A percentile compares a stretch with the other conserved stretches of the same genome.
phyloP scores from a whole-genome alignment of 2,888 invertebrate species.

The Sarcophaga variegata region DNA sequence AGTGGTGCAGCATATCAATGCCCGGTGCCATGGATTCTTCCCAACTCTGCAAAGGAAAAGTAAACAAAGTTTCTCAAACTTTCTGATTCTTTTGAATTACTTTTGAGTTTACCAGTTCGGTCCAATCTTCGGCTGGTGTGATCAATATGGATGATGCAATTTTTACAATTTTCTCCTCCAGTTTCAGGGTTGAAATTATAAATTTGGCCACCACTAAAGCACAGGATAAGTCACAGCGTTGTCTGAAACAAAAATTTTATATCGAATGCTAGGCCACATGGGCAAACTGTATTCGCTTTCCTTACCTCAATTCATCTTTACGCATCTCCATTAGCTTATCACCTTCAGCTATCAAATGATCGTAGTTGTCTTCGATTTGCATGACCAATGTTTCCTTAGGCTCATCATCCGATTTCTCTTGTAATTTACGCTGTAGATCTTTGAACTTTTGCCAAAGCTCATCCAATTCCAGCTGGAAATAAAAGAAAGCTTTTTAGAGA shows the following conservation, averaged over 20 bases:
- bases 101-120: slow-evolving; percentile 75
- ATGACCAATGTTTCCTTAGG: slow-evolving; percentile 79
- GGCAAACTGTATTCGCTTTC: not conserved
- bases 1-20: slow-evolving; percentile 80
- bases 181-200: slow-evolving; percentile 77
- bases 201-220: slow-evolving; percentile 76
- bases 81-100: not conserved
- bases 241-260: slow-evolving; percentile 70
- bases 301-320: slow-evolving; percentile 77
- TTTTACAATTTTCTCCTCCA: slow-evolving; percentile 78
- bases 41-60: slow-evolving; percentile 73
- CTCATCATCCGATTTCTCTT: slow-evolving; percentile 79
- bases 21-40: slow-evolving; percentile 80
- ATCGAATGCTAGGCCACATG: too few relatives aligned
- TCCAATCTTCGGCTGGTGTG: slow-evolving; percentile 80
- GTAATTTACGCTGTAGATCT: slow-evolving; percentile 78
- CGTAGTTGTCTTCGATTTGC: slow-evolving; percentile 81
- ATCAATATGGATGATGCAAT: slow-evolving; percentile 76
- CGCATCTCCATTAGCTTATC: slow-evolving; percentile 79
- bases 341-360: slow-evolving; percentile 80
- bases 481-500: not conserved
- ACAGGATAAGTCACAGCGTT: slow-evolving; percentile 78
- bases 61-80: too few relatives aligned
- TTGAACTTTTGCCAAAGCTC: slow-evolving; percentile 81
- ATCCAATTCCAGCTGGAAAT: slow-evolving; percentile 76